Evolutionary conservation across 2,888 invertebrate genomes (phyloP).

Genomic region (Diaperis boleti): DNA sequence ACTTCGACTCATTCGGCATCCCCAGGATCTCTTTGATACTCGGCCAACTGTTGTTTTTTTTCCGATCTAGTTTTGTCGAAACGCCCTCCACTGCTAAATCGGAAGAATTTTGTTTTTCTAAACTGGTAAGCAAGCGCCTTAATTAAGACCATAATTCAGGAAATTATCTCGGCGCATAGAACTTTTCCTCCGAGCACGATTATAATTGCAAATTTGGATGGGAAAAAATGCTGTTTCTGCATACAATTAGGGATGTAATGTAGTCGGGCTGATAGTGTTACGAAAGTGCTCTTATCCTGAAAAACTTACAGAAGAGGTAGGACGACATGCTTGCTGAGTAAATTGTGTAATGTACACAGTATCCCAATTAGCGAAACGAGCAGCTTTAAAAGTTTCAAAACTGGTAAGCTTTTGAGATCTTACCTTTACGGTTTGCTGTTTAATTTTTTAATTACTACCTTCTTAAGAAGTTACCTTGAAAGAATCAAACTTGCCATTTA

Average conservation of each 20-base stretch:
- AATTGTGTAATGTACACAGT: slow-evolving; percentile 13
- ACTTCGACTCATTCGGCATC: slow-evolving; percentile 6
- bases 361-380: background rate
- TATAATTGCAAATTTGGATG: slow-evolving; percentile 37
- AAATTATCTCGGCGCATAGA: slow-evolving; percentile 18
- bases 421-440: too few relatives aligned
- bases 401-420: too few relatives aligned
- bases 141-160: slow-evolving; percentile 35
- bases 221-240: slow-evolving; percentile 37
- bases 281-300: slow-evolving; percentile 30
- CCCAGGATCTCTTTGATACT: slow-evolving; percentile 5
- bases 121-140: slow-evolving; percentile 17
- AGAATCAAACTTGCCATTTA: too few relatives aligned
- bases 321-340: slow-evolving; percentile 17
- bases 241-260: slow-evolving; percentile 40
- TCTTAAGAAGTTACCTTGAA: too few relatives aligned
- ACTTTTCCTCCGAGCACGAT: slow-evolving; percentile 26
- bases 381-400: too few relatives aligned
- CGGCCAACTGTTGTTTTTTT: slow-evolving; percentile 8
- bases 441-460: too few relatives aligned
- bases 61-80: slow-evolving; percentile 5
- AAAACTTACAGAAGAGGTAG: slow-evolving; percentile 27
- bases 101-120: slow-evolving; percentile 21
- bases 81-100: slow-evolving; percentile 12
- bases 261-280: slow-evolving; percentile 33